Percentiles rank a stretch among this genome's conserved stretches.
phyloP scores from a whole-genome alignment of 2,797 vertebrate species.

The Parauchenoglanis punctatus region DNA sequence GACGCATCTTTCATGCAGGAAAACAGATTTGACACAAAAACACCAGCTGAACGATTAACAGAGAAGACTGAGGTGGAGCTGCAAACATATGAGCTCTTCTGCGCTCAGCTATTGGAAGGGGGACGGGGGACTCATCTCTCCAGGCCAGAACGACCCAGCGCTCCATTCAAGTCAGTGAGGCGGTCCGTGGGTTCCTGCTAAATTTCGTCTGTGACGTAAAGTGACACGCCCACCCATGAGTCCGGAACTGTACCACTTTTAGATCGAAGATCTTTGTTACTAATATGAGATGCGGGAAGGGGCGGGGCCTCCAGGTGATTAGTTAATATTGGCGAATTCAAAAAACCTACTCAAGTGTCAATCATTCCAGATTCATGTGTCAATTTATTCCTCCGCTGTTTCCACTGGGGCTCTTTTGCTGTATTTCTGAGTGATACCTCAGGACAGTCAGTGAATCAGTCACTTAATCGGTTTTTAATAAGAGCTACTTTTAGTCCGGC shows the following conservation, averaged over 20 bases:
- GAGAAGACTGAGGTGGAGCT: too few relatives aligned
- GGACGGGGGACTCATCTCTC: too few relatives aligned
- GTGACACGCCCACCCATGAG: too few relatives aligned
- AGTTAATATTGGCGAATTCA: not conserved
- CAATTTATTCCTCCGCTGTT: not conserved
- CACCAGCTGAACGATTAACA: not conserved
- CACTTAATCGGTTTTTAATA: not conserved
- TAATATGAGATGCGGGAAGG: not conserved
- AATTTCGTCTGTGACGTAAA: too few relatives aligned
- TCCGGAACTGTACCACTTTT: too few relatives aligned
- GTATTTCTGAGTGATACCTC: not conserved
- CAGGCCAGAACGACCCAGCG: too few relatives aligned
- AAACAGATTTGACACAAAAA: not conserved
- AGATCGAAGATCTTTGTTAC: not conserved
- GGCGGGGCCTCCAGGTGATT: not conserved
- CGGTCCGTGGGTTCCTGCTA: too few relatives aligned
- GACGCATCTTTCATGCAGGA: too few relatives aligned
- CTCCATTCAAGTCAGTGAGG: too few relatives aligned
- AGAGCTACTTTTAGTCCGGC: not conserved
- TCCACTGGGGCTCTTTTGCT: not conserved
- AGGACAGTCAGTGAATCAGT: not conserved
- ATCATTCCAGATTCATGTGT: not conserved
- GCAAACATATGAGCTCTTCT: too few relatives aligned
- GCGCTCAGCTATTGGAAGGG: too few relatives aligned
- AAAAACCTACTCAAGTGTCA: not conserved